Evolutionary conservation across 1,140 invertebrate genomes (phyloP).

Genomic region (Proales similis): DNA sequence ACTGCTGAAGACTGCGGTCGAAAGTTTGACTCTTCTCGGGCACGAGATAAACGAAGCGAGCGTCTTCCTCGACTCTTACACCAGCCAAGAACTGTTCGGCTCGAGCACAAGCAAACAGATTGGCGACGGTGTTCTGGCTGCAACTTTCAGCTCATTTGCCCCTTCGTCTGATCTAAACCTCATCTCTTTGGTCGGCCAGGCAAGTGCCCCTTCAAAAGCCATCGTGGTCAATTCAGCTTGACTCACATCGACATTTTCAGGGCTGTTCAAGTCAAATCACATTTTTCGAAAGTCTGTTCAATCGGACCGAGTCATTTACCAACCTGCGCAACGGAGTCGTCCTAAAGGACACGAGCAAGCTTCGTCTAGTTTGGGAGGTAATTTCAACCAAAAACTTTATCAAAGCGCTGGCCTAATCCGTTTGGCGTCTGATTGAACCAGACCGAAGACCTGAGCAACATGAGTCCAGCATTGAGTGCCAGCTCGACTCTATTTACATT

Average conservation of each 20-base stretch:
- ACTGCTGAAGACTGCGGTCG: slow-evolving; percentile 11
- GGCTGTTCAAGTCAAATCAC: too few species aligned
- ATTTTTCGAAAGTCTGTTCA: too few species aligned
- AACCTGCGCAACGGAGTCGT: slow-evolving; percentile 25
- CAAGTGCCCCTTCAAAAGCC: background rate
- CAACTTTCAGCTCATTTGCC: slow-evolving; percentile 27
- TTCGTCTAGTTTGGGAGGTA: slow-evolving; percentile 35
- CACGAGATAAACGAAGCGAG: slow-evolving; percentile 4
- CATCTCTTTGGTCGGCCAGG: slow-evolving; percentile 19
- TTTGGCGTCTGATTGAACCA: background rate
- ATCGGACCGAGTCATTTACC: too few species aligned
- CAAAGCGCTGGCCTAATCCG: too few species aligned
- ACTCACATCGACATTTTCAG: too few species aligned
- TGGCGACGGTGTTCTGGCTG: slow-evolving; percentile 19
- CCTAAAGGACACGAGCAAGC: slow-evolving; percentile 4
- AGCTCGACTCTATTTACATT: slow-evolving; percentile 13
- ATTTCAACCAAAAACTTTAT: background rate
- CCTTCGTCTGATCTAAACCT: slow-evolving; percentile 10
- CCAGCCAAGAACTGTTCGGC: slow-evolving; percentile 13
- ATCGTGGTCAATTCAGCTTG: too few species aligned
- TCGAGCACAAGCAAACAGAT: too few species aligned
- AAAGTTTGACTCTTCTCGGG: slow-evolving; percentile 2
- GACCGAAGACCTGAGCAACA: slow-evolving; percentile 25
- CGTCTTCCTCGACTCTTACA: slow-evolving; percentile 29
- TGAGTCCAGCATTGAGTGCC: slow-evolving; percentile 13